phyloP scores from a whole-genome alignment of 1,140 invertebrate genomes.

The Sarcophaga peregrina region DNA sequence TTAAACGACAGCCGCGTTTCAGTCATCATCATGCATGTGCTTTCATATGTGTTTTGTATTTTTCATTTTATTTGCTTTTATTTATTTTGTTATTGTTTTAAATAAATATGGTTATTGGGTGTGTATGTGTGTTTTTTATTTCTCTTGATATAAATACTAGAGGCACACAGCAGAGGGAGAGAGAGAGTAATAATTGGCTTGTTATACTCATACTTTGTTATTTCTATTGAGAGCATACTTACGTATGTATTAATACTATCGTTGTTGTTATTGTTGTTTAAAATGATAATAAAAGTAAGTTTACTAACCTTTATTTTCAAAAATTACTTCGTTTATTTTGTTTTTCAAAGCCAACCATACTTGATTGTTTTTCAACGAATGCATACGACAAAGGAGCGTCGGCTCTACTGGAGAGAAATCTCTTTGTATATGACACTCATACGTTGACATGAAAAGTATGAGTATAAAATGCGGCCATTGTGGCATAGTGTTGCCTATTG shows the following conservation, averaged over 20 bases:
- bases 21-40: too few relatives aligned
- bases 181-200: too few relatives aligned
- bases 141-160: too few relatives aligned
- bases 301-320: slow-evolving; percentile 10
- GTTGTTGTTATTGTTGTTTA: background rate
- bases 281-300: slow-evolving; percentile 14
- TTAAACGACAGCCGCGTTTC: too few relatives aligned
- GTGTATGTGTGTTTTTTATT: too few relatives aligned
- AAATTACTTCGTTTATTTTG: too few relatives aligned
- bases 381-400: background rate
- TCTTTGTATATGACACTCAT: background rate
- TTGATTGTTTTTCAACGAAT: background rate
- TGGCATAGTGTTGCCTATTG: background rate
- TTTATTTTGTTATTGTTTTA: too few relatives aligned
- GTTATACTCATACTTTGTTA: background rate
- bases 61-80: too few relatives aligned
- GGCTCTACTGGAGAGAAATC: background rate
- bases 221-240: background rate
- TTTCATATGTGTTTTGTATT: too few relatives aligned
- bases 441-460: background rate
- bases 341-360: too few relatives aligned
- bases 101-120: too few relatives aligned
- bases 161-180: too few relatives aligned
- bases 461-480: background rate
- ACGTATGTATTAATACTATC: background rate